Conservation (phyloP, 2,113 vertebrate species). For the Fulmarus glacialis region DNA sequence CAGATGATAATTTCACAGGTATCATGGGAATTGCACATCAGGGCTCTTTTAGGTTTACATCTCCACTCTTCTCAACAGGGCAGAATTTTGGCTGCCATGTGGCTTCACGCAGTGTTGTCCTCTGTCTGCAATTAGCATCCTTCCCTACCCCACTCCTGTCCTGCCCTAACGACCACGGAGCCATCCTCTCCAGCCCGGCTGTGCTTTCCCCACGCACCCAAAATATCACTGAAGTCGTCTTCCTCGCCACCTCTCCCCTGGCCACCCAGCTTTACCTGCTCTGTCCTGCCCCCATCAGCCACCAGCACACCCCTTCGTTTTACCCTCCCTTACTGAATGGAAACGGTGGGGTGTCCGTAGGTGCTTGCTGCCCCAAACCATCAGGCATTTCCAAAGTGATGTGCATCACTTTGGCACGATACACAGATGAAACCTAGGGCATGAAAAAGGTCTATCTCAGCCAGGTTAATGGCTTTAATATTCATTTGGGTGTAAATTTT, state of each 20-base stretch:
- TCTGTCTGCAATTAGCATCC: not conserved
- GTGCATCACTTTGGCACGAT: rapidly evolving
- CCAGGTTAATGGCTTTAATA: not conserved
- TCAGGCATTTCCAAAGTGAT: not conserved
- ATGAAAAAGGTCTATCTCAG: not conserved
- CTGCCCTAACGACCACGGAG: not conserved
- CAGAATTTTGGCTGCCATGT: rapidly evolving
- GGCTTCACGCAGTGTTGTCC: rapidly evolving
- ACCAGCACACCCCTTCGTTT: not conserved
- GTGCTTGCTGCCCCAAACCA: not conserved
- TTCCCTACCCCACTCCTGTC: not conserved
- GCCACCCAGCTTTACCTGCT: rapidly evolving
- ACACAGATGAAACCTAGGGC: not conserved
- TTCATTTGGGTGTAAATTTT: not conserved
- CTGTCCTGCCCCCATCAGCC: not conserved
- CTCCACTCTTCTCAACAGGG: not conserved
- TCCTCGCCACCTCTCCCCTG: not conserved
- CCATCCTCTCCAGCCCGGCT: not conserved
- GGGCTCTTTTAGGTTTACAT: not conserved
- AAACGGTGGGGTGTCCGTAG: rapidly evolving
- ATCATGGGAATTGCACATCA: not conserved
- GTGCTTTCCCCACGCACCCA: not conserved
- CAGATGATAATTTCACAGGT: not conserved
- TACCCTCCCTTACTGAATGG: not conserved
- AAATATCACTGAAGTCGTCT: not conserved